A percentile compares a stretch with the other conserved stretches of the same genome.
Evolutionary conservation across 2,888 invertebrate species (phyloP).

Genomic region (Habroteleia sp.): DNA sequence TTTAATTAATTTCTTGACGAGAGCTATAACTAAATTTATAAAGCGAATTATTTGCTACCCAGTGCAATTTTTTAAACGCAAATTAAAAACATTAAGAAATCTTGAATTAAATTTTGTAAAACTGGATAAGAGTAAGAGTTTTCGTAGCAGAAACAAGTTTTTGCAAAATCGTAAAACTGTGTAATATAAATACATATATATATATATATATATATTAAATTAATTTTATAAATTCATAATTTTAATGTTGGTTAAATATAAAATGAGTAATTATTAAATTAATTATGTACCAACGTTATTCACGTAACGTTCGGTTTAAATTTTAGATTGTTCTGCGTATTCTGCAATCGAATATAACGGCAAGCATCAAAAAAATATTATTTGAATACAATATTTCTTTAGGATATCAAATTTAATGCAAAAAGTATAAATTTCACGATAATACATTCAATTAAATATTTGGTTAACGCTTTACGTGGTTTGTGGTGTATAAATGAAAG

Average conservation of each 20-base stretch:
- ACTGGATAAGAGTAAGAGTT: slow-evolving; percentile 5
- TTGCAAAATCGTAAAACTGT: too few relatives aligned
- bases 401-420: too few relatives aligned
- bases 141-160: neutral
- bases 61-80: slow-evolving; percentile 8
- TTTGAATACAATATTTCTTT: slow-evolving; percentile 15
- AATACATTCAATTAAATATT: slow-evolving; percentile 32
- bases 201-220: too few relatives aligned
- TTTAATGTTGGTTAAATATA: too few relatives aligned
- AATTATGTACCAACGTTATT: too few relatives aligned
- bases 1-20: slow-evolving; percentile 13
- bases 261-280: too few relatives aligned
- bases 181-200: too few relatives aligned
- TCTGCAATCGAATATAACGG: too few relatives aligned
- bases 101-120: slow-evolving; percentile 8
- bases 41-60: slow-evolving; percentile 18
- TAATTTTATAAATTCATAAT: too few relatives aligned
- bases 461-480: slow-evolving; percentile 6
- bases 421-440: slow-evolving; percentile 14
- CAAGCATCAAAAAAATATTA: neutral
- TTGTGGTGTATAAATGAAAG: slow-evolving; percentile 11
- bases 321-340: too few relatives aligned
- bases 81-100: slow-evolving; percentile 8
- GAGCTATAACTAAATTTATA: slow-evolving; percentile 7
- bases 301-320: too few relatives aligned